phyloP scores from a whole-genome alignment of 2,888 invertebrate genomes.

The Chrysolina haemoptera region DNA sequence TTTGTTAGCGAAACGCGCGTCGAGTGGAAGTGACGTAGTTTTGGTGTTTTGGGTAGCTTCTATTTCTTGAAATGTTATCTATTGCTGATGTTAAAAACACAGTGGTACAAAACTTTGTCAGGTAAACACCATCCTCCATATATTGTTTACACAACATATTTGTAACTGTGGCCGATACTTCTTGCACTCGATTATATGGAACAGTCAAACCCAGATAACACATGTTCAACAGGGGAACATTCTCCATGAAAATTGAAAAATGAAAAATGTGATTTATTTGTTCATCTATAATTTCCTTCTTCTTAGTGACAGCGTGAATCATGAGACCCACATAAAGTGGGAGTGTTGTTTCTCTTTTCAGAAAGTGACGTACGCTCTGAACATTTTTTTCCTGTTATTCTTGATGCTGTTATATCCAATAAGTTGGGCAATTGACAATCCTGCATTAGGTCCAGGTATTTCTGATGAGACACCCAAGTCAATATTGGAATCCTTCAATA shows the following conservation, averaged over 20 bases:
- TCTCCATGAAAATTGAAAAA: too few relatives aligned
- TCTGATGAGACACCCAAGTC: background rate
- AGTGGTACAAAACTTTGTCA: background rate
- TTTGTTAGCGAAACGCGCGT: too few relatives aligned
- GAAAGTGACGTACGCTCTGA: background rate
- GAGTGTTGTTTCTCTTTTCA: background rate
- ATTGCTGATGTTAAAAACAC: background rate
- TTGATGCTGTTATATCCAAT: background rate
- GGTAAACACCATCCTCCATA: background rate
- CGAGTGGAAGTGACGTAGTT: too few relatives aligned
- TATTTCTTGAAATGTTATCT: too few relatives aligned
- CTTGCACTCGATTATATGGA: slow-evolving; percentile 1
- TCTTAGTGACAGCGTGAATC: background rate
- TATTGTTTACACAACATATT: background rate
- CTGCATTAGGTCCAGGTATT: background rate
- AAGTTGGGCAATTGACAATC: background rate
- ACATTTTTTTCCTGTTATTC: background rate
- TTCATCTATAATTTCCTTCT: background rate
- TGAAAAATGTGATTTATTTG: too few relatives aligned
- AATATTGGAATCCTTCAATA: background rate
- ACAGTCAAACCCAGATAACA: background rate
- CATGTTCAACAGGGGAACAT: too few relatives aligned
- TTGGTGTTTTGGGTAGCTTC: too few relatives aligned
- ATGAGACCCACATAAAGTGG: background rate
- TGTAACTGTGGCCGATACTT: background rate